These are phyloP conservation scores for Chelon auratus DNA, from an alignment of 2,797 vertebrate genomes.

Conservation along the genomic window DNA sequence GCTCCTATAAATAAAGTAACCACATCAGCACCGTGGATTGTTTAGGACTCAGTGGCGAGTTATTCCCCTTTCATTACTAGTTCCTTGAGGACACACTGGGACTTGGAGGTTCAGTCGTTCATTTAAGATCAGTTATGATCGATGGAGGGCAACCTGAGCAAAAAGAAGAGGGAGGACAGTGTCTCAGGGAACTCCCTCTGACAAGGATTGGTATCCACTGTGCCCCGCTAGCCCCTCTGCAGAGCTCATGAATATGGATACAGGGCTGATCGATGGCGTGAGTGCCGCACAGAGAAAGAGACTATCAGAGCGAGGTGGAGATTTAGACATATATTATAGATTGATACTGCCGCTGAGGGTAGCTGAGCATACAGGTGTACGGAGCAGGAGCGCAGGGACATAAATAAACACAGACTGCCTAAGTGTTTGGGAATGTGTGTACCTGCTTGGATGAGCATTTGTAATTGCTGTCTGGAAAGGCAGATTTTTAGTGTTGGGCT, in stretches of 20 bases:
- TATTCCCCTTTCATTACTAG: neutral
- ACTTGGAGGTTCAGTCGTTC: conserved; percentile 16
- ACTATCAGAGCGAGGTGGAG: conserved; percentile 1
- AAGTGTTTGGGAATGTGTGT: conserved; percentile 39
- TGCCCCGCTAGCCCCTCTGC: conserved; percentile 24
- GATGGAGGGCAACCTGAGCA: neutral
- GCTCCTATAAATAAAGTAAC: conserved; percentile 63
- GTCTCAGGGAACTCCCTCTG: conserved; percentile 24
- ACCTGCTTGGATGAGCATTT: conserved; percentile 48
- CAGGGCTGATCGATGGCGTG: conserved; percentile 32
- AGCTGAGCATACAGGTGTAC: conserved; percentile 36
- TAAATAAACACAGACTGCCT: conserved; percentile 41
- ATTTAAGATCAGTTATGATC: too few species aligned
- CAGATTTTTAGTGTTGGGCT: conserved; percentile 55
- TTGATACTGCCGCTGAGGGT: conserved; percentile 25
- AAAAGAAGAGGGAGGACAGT: conserved; percentile 9
- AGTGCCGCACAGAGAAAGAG: conserved; percentile 12
- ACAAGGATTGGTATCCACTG: conserved; percentile 20
- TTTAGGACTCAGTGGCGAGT: neutral
- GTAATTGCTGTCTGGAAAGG: conserved; percentile 49
- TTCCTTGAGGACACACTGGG: neutral
- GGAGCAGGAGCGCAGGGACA: conserved; percentile 21
- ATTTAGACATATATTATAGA: conserved; percentile 47
- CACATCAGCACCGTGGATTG: conserved; percentile 30
- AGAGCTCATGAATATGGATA: conserved; percentile 60